phyloP scores from a whole-genome alignment of 1,140 invertebrate species.

The Trachymyrmex cornetzi region DNA sequence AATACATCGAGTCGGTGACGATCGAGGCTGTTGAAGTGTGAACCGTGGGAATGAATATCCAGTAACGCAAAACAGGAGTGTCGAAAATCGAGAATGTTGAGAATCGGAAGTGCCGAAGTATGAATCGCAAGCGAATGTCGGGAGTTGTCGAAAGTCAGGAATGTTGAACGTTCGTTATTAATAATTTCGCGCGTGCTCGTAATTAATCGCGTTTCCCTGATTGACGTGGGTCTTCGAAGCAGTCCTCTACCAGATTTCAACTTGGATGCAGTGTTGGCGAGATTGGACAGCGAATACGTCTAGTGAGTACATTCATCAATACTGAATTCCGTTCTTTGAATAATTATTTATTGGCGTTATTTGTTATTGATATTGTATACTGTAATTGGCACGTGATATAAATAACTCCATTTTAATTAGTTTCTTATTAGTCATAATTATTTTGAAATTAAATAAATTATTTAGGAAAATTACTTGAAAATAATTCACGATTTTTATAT shows the following conservation, averaged over 20 bases:
- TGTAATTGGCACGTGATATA: background rate
- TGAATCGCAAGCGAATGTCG: conserved; percentile 1
- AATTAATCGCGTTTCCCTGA: conserved; percentile 3
- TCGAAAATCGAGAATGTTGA: background rate
- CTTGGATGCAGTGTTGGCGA: background rate
- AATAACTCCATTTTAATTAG: background rate
- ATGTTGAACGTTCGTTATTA: background rate
- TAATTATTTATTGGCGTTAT: background rate
- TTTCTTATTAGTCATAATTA: background rate
- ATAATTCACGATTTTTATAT: conserved; percentile 5
- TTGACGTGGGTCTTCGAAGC: background rate
- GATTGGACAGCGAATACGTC: conserved; percentile 8
- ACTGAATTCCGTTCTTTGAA: background rate
- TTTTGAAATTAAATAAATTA: background rate
- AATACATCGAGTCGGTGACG: background rate
- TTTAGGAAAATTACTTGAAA: background rate
- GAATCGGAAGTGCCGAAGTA: conserved; percentile 5
- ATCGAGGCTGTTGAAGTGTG: background rate
- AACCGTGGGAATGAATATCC: background rate
- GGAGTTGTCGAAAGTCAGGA: background rate
- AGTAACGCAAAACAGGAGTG: background rate
- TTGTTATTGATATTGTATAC: background rate
- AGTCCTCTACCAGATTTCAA: background rate
- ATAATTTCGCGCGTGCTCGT: conserved; percentile 28
- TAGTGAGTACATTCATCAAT: background rate